Evolutionary conservation across 2,113 vertebrate species (phyloP).

Genomic region (Cromileptes altivelis): DNA sequence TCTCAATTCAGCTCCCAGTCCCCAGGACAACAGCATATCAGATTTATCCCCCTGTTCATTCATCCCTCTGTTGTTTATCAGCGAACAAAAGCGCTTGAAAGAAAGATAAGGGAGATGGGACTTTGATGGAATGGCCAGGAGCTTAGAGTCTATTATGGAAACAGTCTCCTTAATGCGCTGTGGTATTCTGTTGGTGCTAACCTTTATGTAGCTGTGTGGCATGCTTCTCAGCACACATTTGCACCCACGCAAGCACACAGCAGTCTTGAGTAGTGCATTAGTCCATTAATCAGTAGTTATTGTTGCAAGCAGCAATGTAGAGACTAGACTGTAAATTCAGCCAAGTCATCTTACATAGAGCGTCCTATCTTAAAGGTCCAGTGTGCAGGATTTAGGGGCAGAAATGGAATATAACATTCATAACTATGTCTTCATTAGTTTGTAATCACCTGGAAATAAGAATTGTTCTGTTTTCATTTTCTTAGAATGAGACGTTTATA

Average conservation of each 20-base stretch:
- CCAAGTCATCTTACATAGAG: no score
- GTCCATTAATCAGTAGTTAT: conserved; percentile 7
- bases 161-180: conserved; percentile 33
- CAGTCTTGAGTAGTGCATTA: neutral
- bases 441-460: no score
- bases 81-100: conserved; percentile 53
- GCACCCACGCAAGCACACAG: neutral
- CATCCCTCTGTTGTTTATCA: conserved; percentile 68
- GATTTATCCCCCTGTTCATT: conserved; percentile 62
- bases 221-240: conserved; percentile 14
- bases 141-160: conserved; percentile 59
- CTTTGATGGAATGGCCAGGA: conserved; percentile 63
- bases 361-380: neutral
- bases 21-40: conserved; percentile 55
- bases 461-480: no score
- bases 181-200: conserved; percentile 46
- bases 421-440: no score
- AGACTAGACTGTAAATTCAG: no score
- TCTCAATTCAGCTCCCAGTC: conserved; percentile 48
- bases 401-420: no score
- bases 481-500: no score
- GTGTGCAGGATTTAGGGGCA: no score
- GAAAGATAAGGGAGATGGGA: conserved; percentile 64
- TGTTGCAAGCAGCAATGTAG: neutral
- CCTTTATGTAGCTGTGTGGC: conserved; percentile 32